These are phyloP conservation scores for Bryconaethiops microstoma DNA, from an alignment of 2,797 vertebrate genomes.

Conservation along the genomic window DNA sequence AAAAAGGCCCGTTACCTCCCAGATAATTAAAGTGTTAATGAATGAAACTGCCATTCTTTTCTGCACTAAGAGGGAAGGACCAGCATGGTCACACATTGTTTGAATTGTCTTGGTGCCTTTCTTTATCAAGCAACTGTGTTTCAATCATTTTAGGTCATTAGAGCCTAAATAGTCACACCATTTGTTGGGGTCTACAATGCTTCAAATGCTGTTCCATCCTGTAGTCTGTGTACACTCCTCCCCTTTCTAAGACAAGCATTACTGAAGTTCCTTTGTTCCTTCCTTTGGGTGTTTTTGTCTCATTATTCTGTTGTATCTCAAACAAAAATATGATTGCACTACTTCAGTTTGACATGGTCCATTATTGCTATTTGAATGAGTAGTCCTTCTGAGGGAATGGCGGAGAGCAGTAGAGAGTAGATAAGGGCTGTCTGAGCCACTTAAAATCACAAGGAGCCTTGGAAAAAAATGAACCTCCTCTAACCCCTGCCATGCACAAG, in stretches of 20 bases:
- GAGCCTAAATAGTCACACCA: conserved; percentile 18
- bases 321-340: conserved; percentile 43
- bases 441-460: conserved; percentile 50
- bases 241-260: conserved; percentile 26
- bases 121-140: neutral
- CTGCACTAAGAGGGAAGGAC: conserved; percentile 19
- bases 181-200: conserved; percentile 27
- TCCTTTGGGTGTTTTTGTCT: conserved; percentile 21
- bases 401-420: conserved; percentile 44
- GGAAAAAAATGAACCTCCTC: conserved; percentile 24
- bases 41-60: conserved; percentile 36
- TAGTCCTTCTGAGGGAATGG: conserved; percentile 41
- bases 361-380: conserved; percentile 54
- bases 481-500: conserved; percentile 30
- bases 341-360: conserved; percentile 47
- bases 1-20: conserved; percentile 29
- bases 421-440: conserved; percentile 50
- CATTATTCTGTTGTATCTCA: conserved; percentile 50
- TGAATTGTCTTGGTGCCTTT: conserved; percentile 5
- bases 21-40: conserved; percentile 52
- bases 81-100: neutral
- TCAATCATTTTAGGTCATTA: neutral
- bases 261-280: conserved; percentile 35
- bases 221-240: conserved; percentile 5
- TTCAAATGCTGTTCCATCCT: neutral